Percentiles rank a stretch among this genome's conserved stretches.
Evolutionary conservation across 2,113 vertebrate genomes (phyloP).

Genomic region (Spilogale gracilis): DNA sequence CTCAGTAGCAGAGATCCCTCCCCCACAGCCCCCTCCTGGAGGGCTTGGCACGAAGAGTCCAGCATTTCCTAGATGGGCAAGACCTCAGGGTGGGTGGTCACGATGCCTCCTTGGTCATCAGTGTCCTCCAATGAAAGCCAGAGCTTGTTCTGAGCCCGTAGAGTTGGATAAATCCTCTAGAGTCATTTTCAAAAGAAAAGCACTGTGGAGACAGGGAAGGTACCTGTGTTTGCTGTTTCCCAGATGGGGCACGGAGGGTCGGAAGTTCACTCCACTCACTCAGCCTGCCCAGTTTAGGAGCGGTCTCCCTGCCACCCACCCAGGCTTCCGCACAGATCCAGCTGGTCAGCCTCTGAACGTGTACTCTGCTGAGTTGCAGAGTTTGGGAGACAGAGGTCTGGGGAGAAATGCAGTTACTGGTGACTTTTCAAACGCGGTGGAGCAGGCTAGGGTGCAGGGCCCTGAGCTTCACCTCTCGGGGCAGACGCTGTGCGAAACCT

Average conservation of each 20-base stretch:
- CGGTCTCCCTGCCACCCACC: background rate
- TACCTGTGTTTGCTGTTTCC: rapidly evolving
- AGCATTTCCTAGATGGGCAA: background rate
- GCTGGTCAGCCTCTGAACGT: background rate
- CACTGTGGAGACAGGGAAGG: background rate
- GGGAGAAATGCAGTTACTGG: background rate
- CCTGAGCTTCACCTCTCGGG: background rate
- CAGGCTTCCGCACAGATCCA: background rate
- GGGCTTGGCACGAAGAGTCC: too few relatives aligned
- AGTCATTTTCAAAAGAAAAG: background rate
- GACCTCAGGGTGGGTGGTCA: background rate
- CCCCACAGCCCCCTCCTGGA: background rate
- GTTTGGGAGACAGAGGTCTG: background rate
- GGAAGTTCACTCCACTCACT: rapidly evolving
- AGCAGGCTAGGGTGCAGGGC: rapidly evolving
- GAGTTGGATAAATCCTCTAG: background rate
- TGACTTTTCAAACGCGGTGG: background rate
- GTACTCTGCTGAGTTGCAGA: background rate
- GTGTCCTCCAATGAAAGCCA: background rate
- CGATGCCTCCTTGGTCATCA: background rate
- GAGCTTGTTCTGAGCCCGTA: background rate
- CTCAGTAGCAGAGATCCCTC: background rate
- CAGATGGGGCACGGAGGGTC: background rate
- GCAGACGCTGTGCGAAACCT: background rate
- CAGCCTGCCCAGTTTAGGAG: too few relatives aligned